A percentile compares a stretch with the other conserved stretches of the same genome.
phyloP scores from a whole-genome alignment of 2,888 invertebrate genomes.

The Plagodis dolabraria region DNA sequence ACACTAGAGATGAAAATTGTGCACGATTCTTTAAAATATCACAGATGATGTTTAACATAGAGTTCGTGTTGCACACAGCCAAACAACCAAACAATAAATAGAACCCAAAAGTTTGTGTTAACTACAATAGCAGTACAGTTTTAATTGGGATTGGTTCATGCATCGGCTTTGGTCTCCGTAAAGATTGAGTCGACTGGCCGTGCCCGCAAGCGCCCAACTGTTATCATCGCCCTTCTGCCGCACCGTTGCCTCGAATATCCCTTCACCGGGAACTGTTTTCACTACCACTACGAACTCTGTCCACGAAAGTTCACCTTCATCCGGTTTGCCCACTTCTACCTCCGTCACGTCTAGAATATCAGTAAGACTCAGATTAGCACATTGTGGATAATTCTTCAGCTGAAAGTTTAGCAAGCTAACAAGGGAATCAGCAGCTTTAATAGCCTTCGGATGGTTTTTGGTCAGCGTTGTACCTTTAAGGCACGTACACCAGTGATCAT shows the following conservation, averaged over 20 bases:
- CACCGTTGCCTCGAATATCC: conserved; percentile 92
- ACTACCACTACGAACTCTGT: conserved; percentile 87
- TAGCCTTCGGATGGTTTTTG: conserved; percentile 79
- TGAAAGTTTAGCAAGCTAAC: conserved; percentile 87
- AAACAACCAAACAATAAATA: too few relatives aligned
- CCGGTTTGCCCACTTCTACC: conserved; percentile 73
- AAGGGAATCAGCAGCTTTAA: conserved; percentile 85
- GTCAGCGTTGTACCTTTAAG: conserved; percentile 86
- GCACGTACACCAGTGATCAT: conserved; percentile 95
- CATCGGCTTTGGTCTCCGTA: conserved; percentile 92
- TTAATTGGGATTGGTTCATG: conserved; percentile 89
- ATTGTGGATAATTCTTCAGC: conserved; percentile 86
- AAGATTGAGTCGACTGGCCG: conserved; percentile 90
- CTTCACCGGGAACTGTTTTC: conserved; percentile 87
- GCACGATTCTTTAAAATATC: background rate
- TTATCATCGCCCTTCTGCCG: conserved; percentile 44
- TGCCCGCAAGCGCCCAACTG: conserved; percentile 86
- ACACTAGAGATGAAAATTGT: background rate
- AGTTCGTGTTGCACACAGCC: too few relatives aligned
- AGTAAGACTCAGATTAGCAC: conserved; percentile 86
- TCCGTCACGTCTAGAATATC: conserved; percentile 88
- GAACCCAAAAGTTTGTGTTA: conserved; percentile 6
- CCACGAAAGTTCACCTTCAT: conserved; percentile 67
- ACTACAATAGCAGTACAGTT: conserved; percentile 91
- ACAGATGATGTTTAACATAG: background rate